Base-by-base conservation (phyloP, 2,797 vertebrate species). In the Lepidocolaptes lacrymiger region DNA sequence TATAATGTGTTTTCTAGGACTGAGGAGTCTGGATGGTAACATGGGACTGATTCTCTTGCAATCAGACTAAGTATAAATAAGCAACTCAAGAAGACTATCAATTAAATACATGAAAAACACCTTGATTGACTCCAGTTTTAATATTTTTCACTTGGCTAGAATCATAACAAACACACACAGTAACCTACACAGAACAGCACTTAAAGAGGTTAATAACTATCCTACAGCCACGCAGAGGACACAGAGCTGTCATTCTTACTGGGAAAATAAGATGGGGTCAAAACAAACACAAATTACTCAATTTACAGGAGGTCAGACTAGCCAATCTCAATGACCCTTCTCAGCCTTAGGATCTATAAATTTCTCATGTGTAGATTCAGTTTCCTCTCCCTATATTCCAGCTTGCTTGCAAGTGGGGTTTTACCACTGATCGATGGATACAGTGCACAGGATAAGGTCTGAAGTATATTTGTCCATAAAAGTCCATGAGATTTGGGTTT, bases 1-100 rank as follows among this genome's bases (percentile, higher is more conserved):
- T 94, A 94, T 52, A 77, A 64, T 89, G 75, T 41, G 91, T 92
- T 96, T 96, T 72, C 88, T 81, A 95, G 63, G 89, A 95, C 22
- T 89, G 91, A 59, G 63, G 49, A 96, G 68, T 44, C 83, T 63
- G 67, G 61, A 37, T 59, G 95, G 52, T 34, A 92, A n/a, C 14
- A 55, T 77, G 58, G 12, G 6, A 94, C 87, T 77, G 4, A 93
- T 85, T 85, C 71, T 94, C 18, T 18, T 4, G 48, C 67, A 85
- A 86, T 28, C 48, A 89, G 88, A 88, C 58, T 24, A 56, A 63
- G 43, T 27, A 22, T 95, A 96, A 97, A 95, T 83, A 85, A 91
- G 49, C 77, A 89, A 88, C 85, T 92, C 37, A 91, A 83, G n/a
- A 62, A 93, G 52, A 88, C 51, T 89, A 91, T 79, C 56, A 89